These are phyloP conservation scores for Molanna angustata DNA, from an alignment of 2,888 invertebrate species.

Conservation along the genomic window DNA sequence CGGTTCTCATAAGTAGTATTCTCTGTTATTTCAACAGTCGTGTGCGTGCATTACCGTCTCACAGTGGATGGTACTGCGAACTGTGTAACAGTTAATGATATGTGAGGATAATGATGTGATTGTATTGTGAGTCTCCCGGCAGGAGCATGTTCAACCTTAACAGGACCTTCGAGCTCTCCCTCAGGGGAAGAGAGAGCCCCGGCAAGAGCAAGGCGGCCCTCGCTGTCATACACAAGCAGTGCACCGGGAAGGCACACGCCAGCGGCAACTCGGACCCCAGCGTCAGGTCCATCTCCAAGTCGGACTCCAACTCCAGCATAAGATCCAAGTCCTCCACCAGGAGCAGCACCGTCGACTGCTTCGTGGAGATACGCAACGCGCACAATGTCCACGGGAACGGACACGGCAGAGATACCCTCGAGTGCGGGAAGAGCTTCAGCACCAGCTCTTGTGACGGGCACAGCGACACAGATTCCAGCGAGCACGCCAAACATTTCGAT, in stretches of 20 bases:
- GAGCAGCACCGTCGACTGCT: slow-evolving; percentile 43
- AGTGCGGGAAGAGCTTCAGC: slow-evolving; percentile 52
- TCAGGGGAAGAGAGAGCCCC: slow-evolving; percentile 54
- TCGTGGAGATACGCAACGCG: slow-evolving; percentile 50
- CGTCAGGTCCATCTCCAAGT: slow-evolving; percentile 48
- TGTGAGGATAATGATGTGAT: slow-evolving; percentile 10
- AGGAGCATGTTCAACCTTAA: slow-evolving; percentile 53
- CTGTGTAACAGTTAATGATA: background rate
- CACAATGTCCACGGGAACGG: slow-evolving; percentile 35
- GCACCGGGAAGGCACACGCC: slow-evolving; percentile 75
- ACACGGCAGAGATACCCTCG: slow-evolving; percentile 43
- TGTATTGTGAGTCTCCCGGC: background rate
- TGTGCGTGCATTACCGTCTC: background rate
- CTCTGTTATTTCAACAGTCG: too few species aligned
- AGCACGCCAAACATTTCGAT: slow-evolving; percentile 47
- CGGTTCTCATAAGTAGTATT: too few species aligned
- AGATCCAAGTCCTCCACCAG: slow-evolving; percentile 45
- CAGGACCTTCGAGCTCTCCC: slow-evolving; percentile 59
- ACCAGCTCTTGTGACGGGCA: slow-evolving; percentile 64
- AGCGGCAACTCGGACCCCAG: slow-evolving; percentile 61
- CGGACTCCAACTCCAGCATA: slow-evolving; percentile 49
- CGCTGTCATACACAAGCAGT: slow-evolving; percentile 65
- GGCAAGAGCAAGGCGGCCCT: slow-evolving; percentile 53
- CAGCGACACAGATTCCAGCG: slow-evolving; percentile 61
- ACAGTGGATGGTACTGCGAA: too few species aligned